These are phyloP conservation scores for Hypomesus transpacificus DNA, from an alignment of 2,113 vertebrate genomes.

Conservation along the genomic window DNA sequence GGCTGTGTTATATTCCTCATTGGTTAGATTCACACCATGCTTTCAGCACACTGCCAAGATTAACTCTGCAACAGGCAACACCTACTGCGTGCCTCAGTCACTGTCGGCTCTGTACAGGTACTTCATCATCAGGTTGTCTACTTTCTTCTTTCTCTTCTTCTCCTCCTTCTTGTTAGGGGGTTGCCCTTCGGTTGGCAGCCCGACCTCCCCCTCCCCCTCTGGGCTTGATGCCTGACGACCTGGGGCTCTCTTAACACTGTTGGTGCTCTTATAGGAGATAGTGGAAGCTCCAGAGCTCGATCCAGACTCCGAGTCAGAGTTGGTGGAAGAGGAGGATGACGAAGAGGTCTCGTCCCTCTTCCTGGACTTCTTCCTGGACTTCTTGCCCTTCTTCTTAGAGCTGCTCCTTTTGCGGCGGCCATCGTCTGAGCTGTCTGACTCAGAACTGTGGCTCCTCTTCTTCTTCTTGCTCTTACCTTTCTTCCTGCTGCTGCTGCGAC, in stretches of 20 bases:
- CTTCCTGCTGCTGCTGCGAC: conserved; percentile 49
- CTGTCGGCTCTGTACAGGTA: conserved; percentile 94
- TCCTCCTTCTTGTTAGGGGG: conserved; percentile 76
- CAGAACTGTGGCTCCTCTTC: conserved; percentile 66
- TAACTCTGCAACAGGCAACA: conserved; percentile 57
- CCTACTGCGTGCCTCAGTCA: conserved; percentile 89
- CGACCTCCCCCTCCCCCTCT: conserved; percentile 48
- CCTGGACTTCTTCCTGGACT: conserved; percentile 83
- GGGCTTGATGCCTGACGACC: conserved; percentile 37
- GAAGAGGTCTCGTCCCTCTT: conserved; percentile 72
- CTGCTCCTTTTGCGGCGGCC: conserved; percentile 64
- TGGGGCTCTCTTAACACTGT: conserved; percentile 85
- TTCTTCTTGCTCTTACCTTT: conserved; percentile 63
- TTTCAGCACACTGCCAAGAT: conserved; percentile 54
- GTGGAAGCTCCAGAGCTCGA: conserved; percentile 81
- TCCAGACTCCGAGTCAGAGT: conserved; percentile 60
- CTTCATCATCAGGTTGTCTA: conserved; percentile 97
- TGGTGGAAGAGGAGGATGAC: conserved; percentile 66
- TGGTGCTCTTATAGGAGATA: conserved; percentile 84
- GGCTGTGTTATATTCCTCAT: conserved; percentile 13
- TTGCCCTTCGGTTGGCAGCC: conserved; percentile 23
- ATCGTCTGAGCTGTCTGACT: conserved; percentile 66
- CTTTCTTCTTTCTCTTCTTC: conserved; percentile 88
- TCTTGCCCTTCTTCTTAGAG: conserved; percentile 78
- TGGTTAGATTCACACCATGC: conserved; percentile 73